A percentile compares a stretch with the other conserved stretches of the same genome.
phyloP scores from a whole-genome alignment of 2,113 vertebrate species.

The Calyptomena viridis region DNA sequence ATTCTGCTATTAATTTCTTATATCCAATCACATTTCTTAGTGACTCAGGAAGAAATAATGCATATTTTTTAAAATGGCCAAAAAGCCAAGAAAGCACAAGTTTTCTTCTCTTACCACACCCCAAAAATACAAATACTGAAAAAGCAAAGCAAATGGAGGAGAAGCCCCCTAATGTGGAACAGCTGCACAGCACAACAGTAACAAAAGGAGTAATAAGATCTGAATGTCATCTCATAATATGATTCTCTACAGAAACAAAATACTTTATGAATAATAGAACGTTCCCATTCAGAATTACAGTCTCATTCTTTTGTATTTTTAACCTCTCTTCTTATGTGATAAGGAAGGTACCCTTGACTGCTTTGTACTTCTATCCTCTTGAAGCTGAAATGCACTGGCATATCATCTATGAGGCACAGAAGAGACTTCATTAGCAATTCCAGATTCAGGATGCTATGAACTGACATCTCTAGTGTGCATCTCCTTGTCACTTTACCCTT shows the following conservation, averaged over 20 bases:
- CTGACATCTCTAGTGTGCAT: conserved; percentile 51
- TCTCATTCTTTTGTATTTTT: conserved; percentile 57
- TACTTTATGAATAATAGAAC: conserved; percentile 70
- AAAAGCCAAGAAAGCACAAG: not conserved
- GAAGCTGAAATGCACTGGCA: conserved; percentile 56
- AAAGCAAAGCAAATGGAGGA: not conserved
- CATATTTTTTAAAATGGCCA: not conserved
- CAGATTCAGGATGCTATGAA: conserved; percentile 59
- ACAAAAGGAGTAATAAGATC: conserved; percentile 49
- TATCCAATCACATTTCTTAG: not conserved
- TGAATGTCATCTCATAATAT: conserved; percentile 53
- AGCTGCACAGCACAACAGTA: conserved; percentile 17
- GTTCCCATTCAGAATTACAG: conserved; percentile 58
- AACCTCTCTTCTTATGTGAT: conserved; percentile 55
- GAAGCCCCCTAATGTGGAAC: conserved; percentile 22
- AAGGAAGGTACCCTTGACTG: conserved; percentile 65
- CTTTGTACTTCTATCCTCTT: conserved; percentile 51
- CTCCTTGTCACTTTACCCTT: conserved; percentile 59
- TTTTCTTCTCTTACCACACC: not conserved
- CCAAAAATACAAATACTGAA: not conserved
- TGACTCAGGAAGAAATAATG: not conserved
- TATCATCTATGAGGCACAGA: conserved; percentile 39
- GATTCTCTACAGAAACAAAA: conserved; percentile 68
- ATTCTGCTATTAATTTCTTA: not conserved
- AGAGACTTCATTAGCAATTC: conserved; percentile 64